These are phyloP conservation scores for Brachyptera risi DNA, from an alignment of 2,888 invertebrate species.

Conservation along the genomic window DNA sequence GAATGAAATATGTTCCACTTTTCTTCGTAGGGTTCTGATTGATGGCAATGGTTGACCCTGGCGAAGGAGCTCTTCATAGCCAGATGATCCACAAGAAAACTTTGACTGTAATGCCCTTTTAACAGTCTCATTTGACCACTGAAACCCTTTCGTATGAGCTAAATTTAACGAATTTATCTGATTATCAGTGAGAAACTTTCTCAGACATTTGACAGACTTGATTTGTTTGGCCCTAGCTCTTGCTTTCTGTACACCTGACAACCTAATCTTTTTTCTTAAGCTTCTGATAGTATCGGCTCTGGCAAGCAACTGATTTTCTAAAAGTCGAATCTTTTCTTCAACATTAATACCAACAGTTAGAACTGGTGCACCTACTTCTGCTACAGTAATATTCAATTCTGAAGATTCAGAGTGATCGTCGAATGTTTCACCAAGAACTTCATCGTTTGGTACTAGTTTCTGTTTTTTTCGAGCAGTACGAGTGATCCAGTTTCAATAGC, in stretches of 20 bases:
- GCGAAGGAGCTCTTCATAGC: constrained; percentile 10
- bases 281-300: too few species aligned
- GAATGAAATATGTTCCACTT: constrained; percentile 28
- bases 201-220: background rate
- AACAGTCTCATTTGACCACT: constrained; percentile 7
- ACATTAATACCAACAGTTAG: too few species aligned
- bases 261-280: background rate
- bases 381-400: too few species aligned
- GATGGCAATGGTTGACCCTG: constrained; percentile 22
- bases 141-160: background rate
- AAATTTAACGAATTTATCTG: background rate
- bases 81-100: constrained; percentile 17
- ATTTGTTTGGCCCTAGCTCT: background rate
- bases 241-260: background rate
- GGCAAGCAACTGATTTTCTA: too few species aligned
- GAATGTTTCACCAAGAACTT: too few species aligned
- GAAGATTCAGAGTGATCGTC: too few species aligned
- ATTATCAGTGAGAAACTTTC: background rate
- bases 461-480: too few species aligned
- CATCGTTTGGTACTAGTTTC: too few species aligned
- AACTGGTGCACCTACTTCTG: too few species aligned
- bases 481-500: too few species aligned
- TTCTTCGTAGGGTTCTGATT: constrained; percentile 16
- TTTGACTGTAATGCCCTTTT: constrained; percentile 1
- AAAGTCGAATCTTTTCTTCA: too few species aligned